Evolutionary conservation across 1,140 invertebrate genomes (phyloP), one percentile per base, ranked within the genome.

Genomic region (Holotrichia oblita): DNA sequence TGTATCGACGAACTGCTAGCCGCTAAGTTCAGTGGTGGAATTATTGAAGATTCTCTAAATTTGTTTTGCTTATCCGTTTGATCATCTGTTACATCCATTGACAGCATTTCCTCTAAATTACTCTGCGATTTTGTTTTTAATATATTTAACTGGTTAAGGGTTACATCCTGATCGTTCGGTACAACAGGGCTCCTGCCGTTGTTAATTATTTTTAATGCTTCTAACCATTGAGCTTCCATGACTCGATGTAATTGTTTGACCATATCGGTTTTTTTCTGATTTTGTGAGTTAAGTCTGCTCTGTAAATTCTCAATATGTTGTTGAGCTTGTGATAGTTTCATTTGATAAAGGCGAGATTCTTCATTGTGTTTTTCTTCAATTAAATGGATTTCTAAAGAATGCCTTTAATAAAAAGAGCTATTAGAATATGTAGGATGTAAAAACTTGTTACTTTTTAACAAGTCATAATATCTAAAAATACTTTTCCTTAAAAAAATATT

Each of bases 161-260:
- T 80, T 24, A 27, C 78, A 48, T 80, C 73, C 55, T 78, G 73
- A 9, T 82, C 79, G 61, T 79, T 79, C 9, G 48, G 59, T 61
- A 73, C 59, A 1, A 77, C 59, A 6, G 85, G 83, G 78, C 80
- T 83, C 59, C 80, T 82, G 12, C 82, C 80, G 44, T 79, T 82
- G 41, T 83, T 92, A 61, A 95, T 91, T 78, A 95, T 94, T 79
- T 89, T 89, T 17, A 95, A 84, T 22, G 93, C 93, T 87, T 95
- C 92, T 69, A 92, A 89, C 93, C 93, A 95, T 83, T 95, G 93
- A 48, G 90, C 90, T 87, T 95, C 91, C 93, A 95, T 94, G 0
- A 95, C 91, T 61, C 88, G 89, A 86, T 95, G 93, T 80, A 95
- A 85, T 84, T 94, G 92, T 78, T 93, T 89, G 0, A 93, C 93